Base-by-base conservation (phyloP, 2,888 invertebrate genomes). In the Drosophila nr. fundita region DNA sequence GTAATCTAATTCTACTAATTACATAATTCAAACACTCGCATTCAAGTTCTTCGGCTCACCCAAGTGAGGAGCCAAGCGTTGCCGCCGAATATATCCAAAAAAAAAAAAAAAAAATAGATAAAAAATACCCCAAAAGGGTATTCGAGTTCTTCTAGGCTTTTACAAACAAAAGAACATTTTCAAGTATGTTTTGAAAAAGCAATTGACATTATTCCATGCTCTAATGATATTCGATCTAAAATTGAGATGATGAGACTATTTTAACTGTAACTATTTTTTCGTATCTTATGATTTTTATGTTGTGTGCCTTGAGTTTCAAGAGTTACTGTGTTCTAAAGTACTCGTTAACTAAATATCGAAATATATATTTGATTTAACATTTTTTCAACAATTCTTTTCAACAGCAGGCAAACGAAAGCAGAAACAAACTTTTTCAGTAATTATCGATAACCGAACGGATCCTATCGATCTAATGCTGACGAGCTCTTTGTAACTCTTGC, bases 131-230 rank as follows among this genome's bases (percentile, higher is more conserved):
- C 15, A 11, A 45, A 49, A 40, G 62, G 65, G 54, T 65, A 69
- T 55, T 57, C 66, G 86, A 92, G 92, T 87, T 93, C 93, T 93
- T 93, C 93, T 93, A 93, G 92, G 93, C 93, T 93, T 93, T 93
- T 93, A 93, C 93, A 93, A 93, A 93, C 93, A 93, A 92, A 90
- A 89, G 89, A 85, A 85, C 87, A 87, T 90, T 89, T 82, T 83
- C 78, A 74, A 87, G 66, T 78, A 78, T 87, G 68, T 87, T 73
- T 84, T 58, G 42, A 34, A 63, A 61, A 79, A 64, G 75, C 75
- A 76, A 76, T 76, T 74, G 67, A 76, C 76, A 80, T 66, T 72
- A 53, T 73, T 68, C 73, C 69, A 78, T 82, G 70, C 74, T 79
- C 84, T 68, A 68, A 76, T 38, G 59, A 73, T 76, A 87, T 79